A percentile compares a stretch with the other conserved stretches of the same genome.
Evolutionary conservation across 2,888 invertebrate genomes (phyloP).

Genomic region (Phengaris arion): DNA sequence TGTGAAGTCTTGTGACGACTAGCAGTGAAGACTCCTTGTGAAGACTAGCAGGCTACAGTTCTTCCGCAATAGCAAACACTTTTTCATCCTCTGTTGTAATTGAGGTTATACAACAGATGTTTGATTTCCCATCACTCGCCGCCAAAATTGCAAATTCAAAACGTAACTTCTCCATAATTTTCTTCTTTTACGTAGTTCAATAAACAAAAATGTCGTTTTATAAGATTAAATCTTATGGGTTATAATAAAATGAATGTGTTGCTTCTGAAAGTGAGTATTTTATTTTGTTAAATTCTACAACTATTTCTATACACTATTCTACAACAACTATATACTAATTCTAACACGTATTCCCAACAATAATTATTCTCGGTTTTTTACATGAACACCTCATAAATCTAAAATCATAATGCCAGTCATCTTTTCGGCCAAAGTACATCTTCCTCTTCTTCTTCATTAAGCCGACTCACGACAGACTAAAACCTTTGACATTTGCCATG

Average conservation of each 20-base stretch:
- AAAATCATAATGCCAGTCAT: conserved; percentile 11
- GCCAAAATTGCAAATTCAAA: conserved; percentile 28
- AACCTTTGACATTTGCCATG: background rate
- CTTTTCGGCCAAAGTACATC: conserved; percentile 12
- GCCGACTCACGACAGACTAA: background rate
- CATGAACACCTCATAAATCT: background rate
- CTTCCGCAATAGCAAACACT: conserved; percentile 30
- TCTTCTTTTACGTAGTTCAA: background rate
- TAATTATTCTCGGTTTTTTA: background rate
- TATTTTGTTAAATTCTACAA: no score
- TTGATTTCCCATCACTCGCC: conserved; percentile 30
- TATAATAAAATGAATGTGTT: no score
- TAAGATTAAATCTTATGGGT: background rate
- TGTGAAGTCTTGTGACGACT: no score
- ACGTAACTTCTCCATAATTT: conserved; percentile 30
- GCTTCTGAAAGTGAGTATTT: no score
- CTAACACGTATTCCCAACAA: no score
- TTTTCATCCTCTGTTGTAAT: conserved; percentile 28
- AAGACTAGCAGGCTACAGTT: conserved; percentile 28
- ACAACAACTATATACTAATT: no score
- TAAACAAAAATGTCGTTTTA: conserved; percentile 30
- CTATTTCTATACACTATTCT: no score
- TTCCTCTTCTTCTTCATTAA: background rate
- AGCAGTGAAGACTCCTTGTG: conserved; percentile 31
- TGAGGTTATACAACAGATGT: conserved; percentile 33